These are phyloP conservation scores for Acrocyrtus sp. DNA, from an alignment of 2,888 invertebrate species.

Conservation along the genomic window DNA sequence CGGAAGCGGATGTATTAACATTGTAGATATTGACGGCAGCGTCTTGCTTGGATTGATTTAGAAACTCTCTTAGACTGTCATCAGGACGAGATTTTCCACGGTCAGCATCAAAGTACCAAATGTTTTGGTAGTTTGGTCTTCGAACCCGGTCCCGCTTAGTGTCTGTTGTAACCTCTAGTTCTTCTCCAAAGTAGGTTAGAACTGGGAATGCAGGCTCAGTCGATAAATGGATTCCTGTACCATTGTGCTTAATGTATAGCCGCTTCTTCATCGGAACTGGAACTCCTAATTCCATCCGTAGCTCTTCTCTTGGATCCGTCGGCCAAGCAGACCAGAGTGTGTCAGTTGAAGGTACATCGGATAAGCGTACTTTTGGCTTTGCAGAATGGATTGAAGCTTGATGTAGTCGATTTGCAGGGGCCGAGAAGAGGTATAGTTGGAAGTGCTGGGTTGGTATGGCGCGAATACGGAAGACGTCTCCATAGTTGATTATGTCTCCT, in stretches of 20 bases:
- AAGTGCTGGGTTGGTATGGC: slow-evolving; percentile 58
- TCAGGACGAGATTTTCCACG: slow-evolving; percentile 35
- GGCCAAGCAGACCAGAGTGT: slow-evolving; percentile 59
- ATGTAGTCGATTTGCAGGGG: slow-evolving; percentile 58
- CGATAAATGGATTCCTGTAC: slow-evolving; percentile 58
- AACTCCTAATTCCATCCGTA: slow-evolving; percentile 56
- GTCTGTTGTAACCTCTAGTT: slow-evolving; percentile 59
- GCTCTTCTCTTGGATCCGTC: slow-evolving; percentile 34
- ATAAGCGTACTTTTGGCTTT: slow-evolving; percentile 59
- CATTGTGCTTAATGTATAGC: slow-evolving; percentile 56
- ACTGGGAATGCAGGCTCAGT: slow-evolving; percentile 55
- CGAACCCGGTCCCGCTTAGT: slow-evolving; percentile 50
- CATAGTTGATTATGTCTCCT: slow-evolving; percentile 47
- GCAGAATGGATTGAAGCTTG: slow-evolving; percentile 53
- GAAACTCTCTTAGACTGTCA: slow-evolving; percentile 30
- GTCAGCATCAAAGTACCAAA: slow-evolving; percentile 61
- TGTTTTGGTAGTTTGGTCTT: slow-evolving; percentile 51
- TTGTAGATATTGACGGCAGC: slow-evolving; percentile 52
- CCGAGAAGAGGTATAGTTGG: slow-evolving; percentile 57
- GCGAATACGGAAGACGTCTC: slow-evolving; percentile 58
- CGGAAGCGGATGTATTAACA: slow-evolving; percentile 46
- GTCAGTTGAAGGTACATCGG: slow-evolving; percentile 55
- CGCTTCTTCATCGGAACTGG: slow-evolving; percentile 51
- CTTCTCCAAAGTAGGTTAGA: slow-evolving; percentile 59
- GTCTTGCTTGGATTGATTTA: slow-evolving; percentile 46